Evolutionary conservation across 1,140 invertebrate species (phyloP), one percentile per base, ranked within the genome.

Genomic region (Caligus rogercresseyi): DNA sequence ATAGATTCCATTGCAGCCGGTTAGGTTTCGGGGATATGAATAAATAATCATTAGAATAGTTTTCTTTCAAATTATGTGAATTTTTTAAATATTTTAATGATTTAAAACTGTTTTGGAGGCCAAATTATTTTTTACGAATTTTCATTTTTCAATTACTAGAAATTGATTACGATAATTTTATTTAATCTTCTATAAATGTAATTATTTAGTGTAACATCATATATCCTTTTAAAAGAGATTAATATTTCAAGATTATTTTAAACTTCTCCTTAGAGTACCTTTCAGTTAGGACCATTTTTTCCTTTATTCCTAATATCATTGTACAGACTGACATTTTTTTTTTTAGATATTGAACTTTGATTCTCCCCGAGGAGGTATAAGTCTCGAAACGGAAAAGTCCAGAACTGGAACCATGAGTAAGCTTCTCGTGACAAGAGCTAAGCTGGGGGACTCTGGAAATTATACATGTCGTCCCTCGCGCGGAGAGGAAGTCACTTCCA

Each of bases 341-440:
- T 66, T 58, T 23, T 52, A 16, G 53, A 66, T 25, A 14, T 66
- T 67, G 54, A 68, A 67, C 62, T 65, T 66, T 20, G 56, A 59
- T 52, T 66, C 62, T 16, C 58, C 53, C 11, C 51, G 68, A 83
- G 56, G 69, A 16, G 87, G 87, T 13, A 87, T 93, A 70, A 87
- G 84, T 70, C 77, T 93, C 67, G 87, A 91, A 74, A 91, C 88
- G 1, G 88, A 91, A 74, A 89, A 89, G 75, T 88, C 86, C 2
- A 86, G 87, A 68, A 79, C 81, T 4, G 16, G 58, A 4, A 91
- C 87, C 43, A 90, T 86, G 53, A 89, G 86, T 73, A 87, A 87
- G 70, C 78, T 93, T 65, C 79, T 89, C 70, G 81, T 93, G 65
- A 89, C 86, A 13, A 85, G 89, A 71, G 88, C 88, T 14, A 79